Percentiles rank a stretch among this genome's conserved stretches.
Evolutionary conservation across 1,140 invertebrate genomes (phyloP).

Genomic region (Polypedilum vanderplanki): DNA sequence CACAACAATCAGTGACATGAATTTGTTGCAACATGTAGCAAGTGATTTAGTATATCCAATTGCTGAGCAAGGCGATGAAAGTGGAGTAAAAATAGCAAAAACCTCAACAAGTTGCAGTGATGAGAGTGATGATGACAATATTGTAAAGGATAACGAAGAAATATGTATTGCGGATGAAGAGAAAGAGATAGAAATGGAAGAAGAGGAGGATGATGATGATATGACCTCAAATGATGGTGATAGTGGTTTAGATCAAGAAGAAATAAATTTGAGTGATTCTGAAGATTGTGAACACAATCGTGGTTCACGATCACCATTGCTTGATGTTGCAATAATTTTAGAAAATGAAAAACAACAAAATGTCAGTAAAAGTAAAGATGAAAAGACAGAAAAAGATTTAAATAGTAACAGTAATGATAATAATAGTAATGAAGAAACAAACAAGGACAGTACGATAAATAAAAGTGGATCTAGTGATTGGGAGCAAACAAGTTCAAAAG

Average conservation of each 20-base stretch:
- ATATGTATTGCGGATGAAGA: slow-evolving; percentile 33
- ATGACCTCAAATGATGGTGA: slow-evolving; percentile 35
- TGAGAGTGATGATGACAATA: slow-evolving; percentile 37
- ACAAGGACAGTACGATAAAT: slow-evolving; percentile 32
- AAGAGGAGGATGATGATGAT: slow-evolving; percentile 36
- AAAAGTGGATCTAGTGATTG: slow-evolving; percentile 38
- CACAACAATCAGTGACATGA: slow-evolving; percentile 31
- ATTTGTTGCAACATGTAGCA: slow-evolving; percentile 28
- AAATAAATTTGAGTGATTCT: slow-evolving; percentile 42
- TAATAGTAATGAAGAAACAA: slow-evolving; percentile 4
- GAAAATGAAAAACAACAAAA: slow-evolving; percentile 23
- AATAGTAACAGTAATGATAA: slow-evolving; percentile 36
- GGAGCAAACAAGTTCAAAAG: slow-evolving; percentile 56
- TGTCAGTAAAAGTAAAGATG: neutral
- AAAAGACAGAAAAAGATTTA: slow-evolving; percentile 32
- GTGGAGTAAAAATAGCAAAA: slow-evolving; percentile 24
- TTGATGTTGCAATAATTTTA: slow-evolving; percentile 38
- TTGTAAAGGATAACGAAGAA: too few relatives aligned
- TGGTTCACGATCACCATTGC: slow-evolving; percentile 51
- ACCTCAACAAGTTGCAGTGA: slow-evolving; percentile 32
- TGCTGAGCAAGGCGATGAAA: slow-evolving; percentile 74
- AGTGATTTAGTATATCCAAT: slow-evolving; percentile 66
- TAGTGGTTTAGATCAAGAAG: slow-evolving; percentile 35
- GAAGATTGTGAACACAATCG: slow-evolving; percentile 49
- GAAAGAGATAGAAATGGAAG: slow-evolving; percentile 31